Conservation (phyloP, 2,113 vertebrate species). For the Stigmatopora argus region DNA sequence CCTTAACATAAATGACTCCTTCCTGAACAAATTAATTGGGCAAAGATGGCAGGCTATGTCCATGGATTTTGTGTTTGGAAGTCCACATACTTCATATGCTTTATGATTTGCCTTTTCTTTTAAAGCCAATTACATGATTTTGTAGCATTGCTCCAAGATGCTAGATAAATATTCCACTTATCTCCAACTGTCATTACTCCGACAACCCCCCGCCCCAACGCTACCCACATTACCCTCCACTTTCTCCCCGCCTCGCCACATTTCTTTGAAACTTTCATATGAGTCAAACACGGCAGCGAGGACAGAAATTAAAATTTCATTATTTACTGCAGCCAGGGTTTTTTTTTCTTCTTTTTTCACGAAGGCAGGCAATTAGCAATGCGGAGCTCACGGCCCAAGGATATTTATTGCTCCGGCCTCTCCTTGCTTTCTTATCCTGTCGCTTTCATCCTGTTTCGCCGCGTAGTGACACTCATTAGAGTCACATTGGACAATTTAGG, state of each 20-base stretch:
- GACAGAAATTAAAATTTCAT: constrained; percentile 88
- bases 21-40: background rate
- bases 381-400: constrained; percentile 75
- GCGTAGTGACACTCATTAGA: constrained; percentile 56
- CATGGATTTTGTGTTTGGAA: constrained; percentile 1
- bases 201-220: background rate
- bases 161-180: constrained; percentile 21
- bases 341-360: constrained; percentile 44
- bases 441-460: constrained; percentile 49
- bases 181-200: background rate
- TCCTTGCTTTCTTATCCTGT: constrained; percentile 47
- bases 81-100: constrained; percentile 2
- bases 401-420: constrained; percentile 68
- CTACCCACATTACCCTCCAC: background rate
- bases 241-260: constrained; percentile 67
- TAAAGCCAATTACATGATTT: constrained; percentile 9
- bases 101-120: constrained; percentile 5
- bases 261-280: constrained; percentile 69
- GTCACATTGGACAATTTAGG: constrained; percentile 45
- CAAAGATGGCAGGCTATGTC: background rate
- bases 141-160: background rate
- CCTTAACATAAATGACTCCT: background rate
- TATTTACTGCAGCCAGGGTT: constrained; percentile 80
- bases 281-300: constrained; percentile 39
- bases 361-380: constrained; percentile 85